Evolutionary conservation across 2,797 vertebrate genomes (phyloP).

Genomic region (Poecile montanus): DNA sequence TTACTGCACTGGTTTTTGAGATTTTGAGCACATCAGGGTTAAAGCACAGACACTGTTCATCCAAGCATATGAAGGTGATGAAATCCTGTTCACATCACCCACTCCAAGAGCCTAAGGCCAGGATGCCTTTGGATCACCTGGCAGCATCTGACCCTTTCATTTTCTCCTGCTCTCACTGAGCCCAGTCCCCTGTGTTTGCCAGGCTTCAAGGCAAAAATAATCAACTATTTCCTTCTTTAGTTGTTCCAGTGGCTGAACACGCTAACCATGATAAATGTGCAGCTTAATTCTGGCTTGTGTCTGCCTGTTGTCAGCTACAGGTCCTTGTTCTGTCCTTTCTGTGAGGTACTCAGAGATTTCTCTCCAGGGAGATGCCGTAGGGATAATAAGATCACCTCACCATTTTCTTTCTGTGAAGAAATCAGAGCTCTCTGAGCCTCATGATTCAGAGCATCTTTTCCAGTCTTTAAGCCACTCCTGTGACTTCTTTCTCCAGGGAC

Average conservation of each 20-base stretch:
- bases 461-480: background rate
- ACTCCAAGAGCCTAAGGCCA: background rate
- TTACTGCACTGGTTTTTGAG: background rate
- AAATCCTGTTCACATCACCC: background rate
- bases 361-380: background rate
- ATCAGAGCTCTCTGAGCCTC: background rate
- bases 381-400: background rate
- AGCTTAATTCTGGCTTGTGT: background rate
- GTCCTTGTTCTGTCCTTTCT: background rate
- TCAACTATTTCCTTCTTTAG: background rate
- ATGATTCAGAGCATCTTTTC: background rate
- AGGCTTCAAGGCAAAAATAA: background rate
- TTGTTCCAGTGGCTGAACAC: background rate
- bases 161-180: background rate
- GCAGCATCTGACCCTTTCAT: background rate
- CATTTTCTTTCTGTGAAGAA: background rate
- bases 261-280: background rate
- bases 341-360: background rate
- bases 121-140: background rate
- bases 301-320: background rate
- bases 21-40: background rate
- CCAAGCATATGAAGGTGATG: background rate
- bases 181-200: background rate
- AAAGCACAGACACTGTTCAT: background rate
- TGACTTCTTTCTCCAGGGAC: background rate